Evolutionary conservation across 1,140 invertebrate genomes (phyloP), one percentile per base, ranked within the genome.

Genomic region (Lysiphlebus fabarum): DNA sequence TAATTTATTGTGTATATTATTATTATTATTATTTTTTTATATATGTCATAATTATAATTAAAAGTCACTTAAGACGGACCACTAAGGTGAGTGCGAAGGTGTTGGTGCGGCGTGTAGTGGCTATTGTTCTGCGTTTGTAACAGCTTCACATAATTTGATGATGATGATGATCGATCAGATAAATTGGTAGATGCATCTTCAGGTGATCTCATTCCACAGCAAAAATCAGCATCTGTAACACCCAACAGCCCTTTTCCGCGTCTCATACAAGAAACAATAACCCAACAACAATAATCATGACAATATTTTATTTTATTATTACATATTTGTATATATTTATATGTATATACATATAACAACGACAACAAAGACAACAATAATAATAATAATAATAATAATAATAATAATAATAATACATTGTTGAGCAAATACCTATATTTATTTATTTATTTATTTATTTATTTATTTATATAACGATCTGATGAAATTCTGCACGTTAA

Each of bases 141-240:
- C 72, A 71, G 68, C 66, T 71, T 69, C 61, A 53, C 17, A 26
- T 26, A 4, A 26, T 4, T 26, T 26, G 17, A 1, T 26, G 17
- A 26, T 26, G 17, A 26, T 1, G 17, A 60, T 71, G 65, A 72
- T 66, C 65, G 73, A 76, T 65, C 66, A 70, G 69, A 76, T 75
- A 68, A 72, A 69, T 68, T 68, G 64, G 64, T 64, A 69, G 67
- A 63, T 80, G 81, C 77, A 75, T 88, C 87, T 78, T 86, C 86
- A 68, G 88, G 88, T 69, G 86, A 85, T 72, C 83, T 85, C 80
- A 90, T 83, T 74, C 87, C 88, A 83, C 89, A 90, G 85, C 89
- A 91, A 83, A 90, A 90, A 83, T 89, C 88, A 75, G 89, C 87
- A 90, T 91, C 88, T 91, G 88, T 78, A 90, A 90, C 83, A 86